A percentile compares a stretch with the other conserved stretches of the same genome.
phyloP scores from a whole-genome alignment of 2,797 vertebrate species.

The Discoglossus pictus region DNA sequence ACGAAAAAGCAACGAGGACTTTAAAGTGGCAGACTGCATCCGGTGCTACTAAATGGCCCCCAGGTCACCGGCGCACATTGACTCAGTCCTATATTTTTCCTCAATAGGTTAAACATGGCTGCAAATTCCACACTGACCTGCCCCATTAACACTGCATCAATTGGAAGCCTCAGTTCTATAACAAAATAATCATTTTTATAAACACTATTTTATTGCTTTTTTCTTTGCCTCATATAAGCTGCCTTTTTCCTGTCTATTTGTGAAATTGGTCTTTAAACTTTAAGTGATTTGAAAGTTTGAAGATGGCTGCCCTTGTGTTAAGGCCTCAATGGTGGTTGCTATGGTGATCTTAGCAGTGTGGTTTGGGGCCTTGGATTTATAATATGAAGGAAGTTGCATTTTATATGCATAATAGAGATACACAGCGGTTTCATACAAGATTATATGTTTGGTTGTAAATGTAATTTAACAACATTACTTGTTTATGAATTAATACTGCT shows the following conservation, averaged over 20 bases:
- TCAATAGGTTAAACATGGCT: slow-evolving; percentile 76
- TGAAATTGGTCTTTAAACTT: slow-evolving; percentile 12
- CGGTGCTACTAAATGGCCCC: slow-evolving; percentile 1
- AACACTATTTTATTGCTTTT: slow-evolving; percentile 7
- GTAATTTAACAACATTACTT: slow-evolving; percentile 6
- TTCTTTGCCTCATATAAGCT: background rate
- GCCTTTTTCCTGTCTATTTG: background rate
- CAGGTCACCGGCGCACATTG: slow-evolving; percentile 17
- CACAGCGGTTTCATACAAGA: background rate
- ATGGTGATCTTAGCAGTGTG: background rate
- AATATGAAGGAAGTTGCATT: slow-evolving; percentile 8
- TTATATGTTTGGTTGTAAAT: slow-evolving; percentile 2
- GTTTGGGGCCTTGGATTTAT: slow-evolving; percentile 9
- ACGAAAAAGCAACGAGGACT: slow-evolving; percentile 65
- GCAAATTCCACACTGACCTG: slow-evolving; percentile 24
- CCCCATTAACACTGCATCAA: slow-evolving; percentile 26
- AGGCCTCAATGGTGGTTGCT: slow-evolving; percentile 10
- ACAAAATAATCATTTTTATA: slow-evolving; percentile 32
- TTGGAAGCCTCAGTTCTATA: slow-evolving; percentile 6
- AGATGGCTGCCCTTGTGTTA: slow-evolving; percentile 7
- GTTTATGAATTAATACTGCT: slow-evolving; percentile 30
- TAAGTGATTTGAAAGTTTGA: slow-evolving; percentile 26
- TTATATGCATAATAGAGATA: background rate
- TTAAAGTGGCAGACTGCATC: slow-evolving; percentile 66
- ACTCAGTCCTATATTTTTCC: slow-evolving; percentile 60